These are phyloP conservation scores for Andrena bicolor DNA, from an alignment of 2,888 invertebrate species.

Conservation along the genomic window DNA sequence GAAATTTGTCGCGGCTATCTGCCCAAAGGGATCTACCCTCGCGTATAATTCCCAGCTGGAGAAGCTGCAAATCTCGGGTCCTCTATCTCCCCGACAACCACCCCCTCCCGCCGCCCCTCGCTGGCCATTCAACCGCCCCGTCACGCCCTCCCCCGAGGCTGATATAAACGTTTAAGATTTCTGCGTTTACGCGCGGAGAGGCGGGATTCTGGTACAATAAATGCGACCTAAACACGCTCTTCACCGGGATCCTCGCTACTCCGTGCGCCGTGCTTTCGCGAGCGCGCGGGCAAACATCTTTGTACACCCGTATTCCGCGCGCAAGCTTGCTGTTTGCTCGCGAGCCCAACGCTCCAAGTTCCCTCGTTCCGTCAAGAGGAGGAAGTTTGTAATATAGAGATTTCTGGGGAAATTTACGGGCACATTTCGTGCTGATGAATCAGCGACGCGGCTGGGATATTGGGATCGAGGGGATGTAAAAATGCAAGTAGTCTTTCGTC, in stretches of 20 bases:
- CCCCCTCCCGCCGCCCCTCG: conserved; percentile 31
- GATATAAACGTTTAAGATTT: conserved; percentile 77
- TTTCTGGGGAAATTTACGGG: conserved; percentile 31
- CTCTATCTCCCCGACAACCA: conserved; percentile 68
- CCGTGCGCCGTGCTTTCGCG: not conserved
- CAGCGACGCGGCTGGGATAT: conserved; percentile 2
- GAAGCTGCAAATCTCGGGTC: conserved; percentile 86
- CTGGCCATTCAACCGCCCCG: conserved; percentile 37
- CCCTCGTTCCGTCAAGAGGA: not conserved
- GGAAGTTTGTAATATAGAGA: conserved; percentile 9
- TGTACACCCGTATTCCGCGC: conserved; percentile 12
- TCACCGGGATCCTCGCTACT: not conserved
- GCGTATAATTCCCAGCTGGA: conserved; percentile 82
- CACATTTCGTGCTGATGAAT: conserved; percentile 16
- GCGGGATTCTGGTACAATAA: conserved; percentile 29
- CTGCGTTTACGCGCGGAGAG: conserved; percentile 60
- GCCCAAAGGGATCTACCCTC: conserved; percentile 82
- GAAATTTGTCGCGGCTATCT: conserved; percentile 84
- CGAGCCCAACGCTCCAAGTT: conserved; percentile 29
- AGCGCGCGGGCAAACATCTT: not conserved
- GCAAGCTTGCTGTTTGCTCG: conserved; percentile 1
- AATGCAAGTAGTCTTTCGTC: not conserved
- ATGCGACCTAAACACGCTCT: conserved; percentile 44
- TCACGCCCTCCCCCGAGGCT: conserved; percentile 59
- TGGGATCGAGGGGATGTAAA: not conserved